Evolutionary conservation across 2,113 vertebrate genomes (phyloP), one percentile per base, ranked within the genome.

Genomic region (Bambusicola thoracicus): DNA sequence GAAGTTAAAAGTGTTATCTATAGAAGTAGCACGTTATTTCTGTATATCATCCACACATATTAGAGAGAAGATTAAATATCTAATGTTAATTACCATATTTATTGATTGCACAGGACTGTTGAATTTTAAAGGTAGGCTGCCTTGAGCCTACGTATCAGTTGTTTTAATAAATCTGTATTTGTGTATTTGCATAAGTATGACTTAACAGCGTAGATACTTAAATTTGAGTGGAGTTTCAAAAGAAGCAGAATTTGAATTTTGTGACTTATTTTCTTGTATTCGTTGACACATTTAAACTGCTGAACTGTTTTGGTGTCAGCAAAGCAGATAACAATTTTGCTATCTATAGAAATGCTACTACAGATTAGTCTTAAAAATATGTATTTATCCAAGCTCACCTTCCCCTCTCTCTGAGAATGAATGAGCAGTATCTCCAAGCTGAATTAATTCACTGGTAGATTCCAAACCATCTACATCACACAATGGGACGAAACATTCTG

Each of bases 391-490:
- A 34, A 89, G 92, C 98, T 96, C 62, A 99, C 98, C 98, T 95
- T 98, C 97, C 88, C 94, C 97, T 98, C 98, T 98, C 75, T 95
- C 96, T 56, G 96, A 98, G 95, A 98, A 98, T 1, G 98, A 99
- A 29, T 98, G 95, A 32, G 98, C 98, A 6, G 98, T 98, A 49
- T 99, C 98, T 81, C 98, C 98, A 62, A 99, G 98, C 49, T 97
- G 98, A 66, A 99, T 98, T 51, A 98, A 96, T 85, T 99, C 99
- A 74, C 97, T 97, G 4, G 98, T 96, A 56, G 98, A 98, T 81
- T 98, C 98, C 11, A 96, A 97, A 85, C 97, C 98, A 15, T 98
- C 98, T 55, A 69, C 75, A 19, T 98, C 98, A 97, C 96, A 98
- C 66, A 98, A 98, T 11, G 97, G 97, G n/a, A 97, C 85, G 89